Evolutionary conservation across 2,888 invertebrate species (phyloP), one percentile per base, ranked within the genome.

Genomic region (Meliscaeva auricollis): DNA sequence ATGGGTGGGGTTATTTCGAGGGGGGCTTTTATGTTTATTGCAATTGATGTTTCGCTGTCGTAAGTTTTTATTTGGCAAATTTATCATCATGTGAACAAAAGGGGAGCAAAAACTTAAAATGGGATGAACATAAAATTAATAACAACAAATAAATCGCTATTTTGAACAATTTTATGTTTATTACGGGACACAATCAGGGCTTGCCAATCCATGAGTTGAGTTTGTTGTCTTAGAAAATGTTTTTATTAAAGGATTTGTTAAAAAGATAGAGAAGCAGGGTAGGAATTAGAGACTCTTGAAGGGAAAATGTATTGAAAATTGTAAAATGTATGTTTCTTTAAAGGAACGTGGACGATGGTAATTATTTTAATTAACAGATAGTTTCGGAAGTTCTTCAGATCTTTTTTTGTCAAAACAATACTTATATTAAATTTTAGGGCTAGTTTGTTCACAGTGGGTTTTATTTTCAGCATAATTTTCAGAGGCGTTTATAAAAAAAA

Each of bases 11-110:
- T 5, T 13, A 38, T 13, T 20, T 8, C 17, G 11, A 11, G 50
- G 72, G 74, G 68, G 83, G 83, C 83, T 84, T 84, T 84, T 84
- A 84, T 84, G 76, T 85, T 85, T 85, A 81, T 85, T 75, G 85
- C 85, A 85, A 85, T 85, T 85, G 85, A 85, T 85, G 85, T 85
- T 81, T 77, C 44, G 81, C 73, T 85, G 85, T 81, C 85, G 85
- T 85, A 85, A 85, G 85, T 85, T 85, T 85, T 85, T 85, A 85
- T 85, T 85, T 85, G 76, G 68, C 44, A 85, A 81, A 85, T 85
- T 85, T 85, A 81, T 85, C 85, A 85, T 85, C 73, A 81, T 77
- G 85, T 79, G 83, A 83, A 79, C 32, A 32, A 82, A 46, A 26
- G 35, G 8, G 44, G 35, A 48, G 32, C 8, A 20, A 56, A 38